Evolutionary conservation across 2,797 vertebrate species (phyloP).

Genomic region (Crocodylus rhombifer): DNA sequence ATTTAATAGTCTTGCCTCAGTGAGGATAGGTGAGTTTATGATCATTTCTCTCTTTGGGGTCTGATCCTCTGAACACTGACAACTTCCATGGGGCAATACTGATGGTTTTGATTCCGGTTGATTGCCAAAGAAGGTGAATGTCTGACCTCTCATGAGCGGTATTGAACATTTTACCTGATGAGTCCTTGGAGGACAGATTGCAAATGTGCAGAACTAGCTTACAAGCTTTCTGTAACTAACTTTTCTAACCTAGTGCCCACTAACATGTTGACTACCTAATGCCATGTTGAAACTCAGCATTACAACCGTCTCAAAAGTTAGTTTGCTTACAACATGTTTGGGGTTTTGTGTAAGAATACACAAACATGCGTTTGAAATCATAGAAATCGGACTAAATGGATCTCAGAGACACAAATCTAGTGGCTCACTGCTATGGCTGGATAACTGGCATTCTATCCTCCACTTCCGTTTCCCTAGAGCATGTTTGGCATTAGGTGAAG

Average conservation of each 20-base stretch:
- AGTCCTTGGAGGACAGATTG: background rate
- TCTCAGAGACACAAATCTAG: background rate
- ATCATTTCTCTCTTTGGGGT: background rate
- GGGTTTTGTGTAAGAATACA: background rate
- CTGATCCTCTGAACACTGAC: background rate
- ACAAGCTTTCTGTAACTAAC: background rate
- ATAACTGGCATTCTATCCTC: background rate
- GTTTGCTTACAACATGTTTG: background rate
- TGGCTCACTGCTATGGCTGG: background rate
- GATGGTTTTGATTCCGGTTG: no score
- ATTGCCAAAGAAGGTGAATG: no score
- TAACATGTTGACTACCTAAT: background rate
- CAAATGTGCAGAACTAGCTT: background rate
- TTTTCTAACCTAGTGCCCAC: background rate
- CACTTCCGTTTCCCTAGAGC: background rate
- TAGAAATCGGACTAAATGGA: background rate
- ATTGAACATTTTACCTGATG: background rate
- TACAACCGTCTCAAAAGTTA: constrained; percentile 12
- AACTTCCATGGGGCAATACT: background rate
- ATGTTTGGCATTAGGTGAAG: background rate
- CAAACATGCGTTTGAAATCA: background rate
- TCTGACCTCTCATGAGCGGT: no score
- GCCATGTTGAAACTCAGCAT: background rate
- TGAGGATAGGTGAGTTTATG: background rate
- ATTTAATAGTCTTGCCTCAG: background rate